These are phyloP conservation scores for Pseudochirops corinnae DNA, from an alignment of 2,797 vertebrate species.

Conservation along the genomic window DNA sequence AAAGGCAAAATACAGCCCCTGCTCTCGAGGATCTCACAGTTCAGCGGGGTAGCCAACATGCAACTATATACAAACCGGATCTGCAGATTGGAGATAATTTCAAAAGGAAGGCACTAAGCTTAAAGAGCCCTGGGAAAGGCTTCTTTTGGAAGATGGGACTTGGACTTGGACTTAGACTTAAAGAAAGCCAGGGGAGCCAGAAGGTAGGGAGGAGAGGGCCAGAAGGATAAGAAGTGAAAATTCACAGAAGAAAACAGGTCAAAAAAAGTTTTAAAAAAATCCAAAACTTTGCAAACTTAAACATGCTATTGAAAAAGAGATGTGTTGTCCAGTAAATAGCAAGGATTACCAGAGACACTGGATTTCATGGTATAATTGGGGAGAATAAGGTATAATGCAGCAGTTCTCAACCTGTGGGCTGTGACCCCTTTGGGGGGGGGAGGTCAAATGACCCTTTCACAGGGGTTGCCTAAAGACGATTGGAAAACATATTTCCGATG, in stretches of 20 bases:
- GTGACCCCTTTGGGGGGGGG: too few species aligned
- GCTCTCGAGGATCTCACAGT: background rate
- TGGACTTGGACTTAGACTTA: background rate
- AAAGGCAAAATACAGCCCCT: background rate
- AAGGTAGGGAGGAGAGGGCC: background rate
- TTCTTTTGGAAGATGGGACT: background rate
- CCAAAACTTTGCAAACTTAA: background rate
- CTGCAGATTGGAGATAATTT: background rate
- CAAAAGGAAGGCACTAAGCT: background rate
- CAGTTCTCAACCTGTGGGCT: too few species aligned
- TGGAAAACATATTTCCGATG: too few species aligned
- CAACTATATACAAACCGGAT: background rate
- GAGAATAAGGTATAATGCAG: too few species aligned
- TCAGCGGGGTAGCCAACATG: too few species aligned
- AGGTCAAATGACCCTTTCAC: too few species aligned
- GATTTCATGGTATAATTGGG: background rate
- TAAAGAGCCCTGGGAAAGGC: background rate
- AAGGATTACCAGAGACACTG: background rate
- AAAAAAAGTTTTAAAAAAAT: background rate
- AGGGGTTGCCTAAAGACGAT: too few species aligned
- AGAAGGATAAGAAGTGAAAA: background rate
- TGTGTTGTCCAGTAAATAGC: background rate
- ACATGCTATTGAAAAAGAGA: background rate
- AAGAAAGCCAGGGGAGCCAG: background rate
- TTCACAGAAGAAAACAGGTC: background rate